These are phyloP conservation scores for Spizella passerina DNA, from an alignment of 2,797 vertebrate genomes.

Conservation along the genomic window DNA sequence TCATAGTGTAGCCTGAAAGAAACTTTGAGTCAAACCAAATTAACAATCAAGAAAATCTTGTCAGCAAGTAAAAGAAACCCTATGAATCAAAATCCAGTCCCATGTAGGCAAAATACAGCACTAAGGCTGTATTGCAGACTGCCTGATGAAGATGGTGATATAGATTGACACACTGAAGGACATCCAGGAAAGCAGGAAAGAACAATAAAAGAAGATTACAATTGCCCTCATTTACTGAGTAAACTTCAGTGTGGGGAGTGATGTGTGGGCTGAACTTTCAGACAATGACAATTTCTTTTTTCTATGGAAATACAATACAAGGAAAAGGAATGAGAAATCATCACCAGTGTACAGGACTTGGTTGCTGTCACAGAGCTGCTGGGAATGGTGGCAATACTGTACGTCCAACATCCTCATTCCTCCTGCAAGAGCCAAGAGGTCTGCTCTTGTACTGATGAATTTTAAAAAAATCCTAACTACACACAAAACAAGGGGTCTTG, in stretches of 20 bases:
- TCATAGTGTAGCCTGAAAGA: neutral
- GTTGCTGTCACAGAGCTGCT: neutral
- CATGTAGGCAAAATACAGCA: neutral
- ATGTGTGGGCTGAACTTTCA: neutral
- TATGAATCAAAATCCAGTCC: neutral
- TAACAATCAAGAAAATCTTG: neutral
- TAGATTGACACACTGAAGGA: neutral
- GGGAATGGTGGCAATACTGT: neutral
- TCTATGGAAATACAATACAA: neutral
- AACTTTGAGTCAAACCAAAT: neutral
- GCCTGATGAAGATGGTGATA: neutral
- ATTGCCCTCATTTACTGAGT: neutral
- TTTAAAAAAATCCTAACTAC: accelerated
- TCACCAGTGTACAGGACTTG: neutral
- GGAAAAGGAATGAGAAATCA: neutral
- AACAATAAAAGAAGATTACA: neutral
- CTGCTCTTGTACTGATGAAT: neutral
- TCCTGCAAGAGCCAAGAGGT: neutral
- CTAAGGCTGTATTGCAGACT: neutral
- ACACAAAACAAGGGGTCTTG: neutral
- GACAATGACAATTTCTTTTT: neutral
- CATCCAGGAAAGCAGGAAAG: neutral
- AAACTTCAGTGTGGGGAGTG: neutral
- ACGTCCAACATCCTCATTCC: neutral
- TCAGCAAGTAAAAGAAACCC: neutral